Conservation (phyloP, 2,113 vertebrate species). For the Pogonocichla stellata region DNA sequence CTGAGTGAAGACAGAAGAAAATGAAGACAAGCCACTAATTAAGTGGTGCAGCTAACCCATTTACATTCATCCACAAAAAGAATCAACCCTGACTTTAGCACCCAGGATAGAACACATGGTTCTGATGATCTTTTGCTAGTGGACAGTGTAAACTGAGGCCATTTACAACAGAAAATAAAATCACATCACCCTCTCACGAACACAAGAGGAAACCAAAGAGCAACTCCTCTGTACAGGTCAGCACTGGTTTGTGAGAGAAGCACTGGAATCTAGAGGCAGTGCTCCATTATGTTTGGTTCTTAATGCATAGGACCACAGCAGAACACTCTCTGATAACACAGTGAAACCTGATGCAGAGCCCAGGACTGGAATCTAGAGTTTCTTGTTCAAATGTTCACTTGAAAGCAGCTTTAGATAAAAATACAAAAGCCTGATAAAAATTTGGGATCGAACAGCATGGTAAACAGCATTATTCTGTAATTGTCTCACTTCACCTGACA, state of each 20-base stretch:
- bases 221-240: neutral
- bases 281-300: neutral
- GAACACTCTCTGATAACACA: neutral
- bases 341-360: neutral
- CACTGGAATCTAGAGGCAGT: neutral
- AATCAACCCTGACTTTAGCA: neutral
- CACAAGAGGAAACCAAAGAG: neutral
- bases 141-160: neutral
- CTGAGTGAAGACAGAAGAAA: no score
- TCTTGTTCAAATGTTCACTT: neutral
- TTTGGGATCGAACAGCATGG: neutral
- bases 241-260: neutral
- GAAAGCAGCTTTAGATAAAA: neutral
- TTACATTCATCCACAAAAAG: no score
- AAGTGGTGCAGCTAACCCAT: no score
- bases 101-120: neutral
- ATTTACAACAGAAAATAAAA: neutral
- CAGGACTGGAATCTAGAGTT: neutral
- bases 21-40: no score
- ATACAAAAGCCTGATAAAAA: neutral
- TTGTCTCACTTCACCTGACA: neutral
- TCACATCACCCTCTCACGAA: accelerated
- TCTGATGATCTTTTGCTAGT: neutral
- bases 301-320: neutral
- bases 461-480: neutral